Evolutionary conservation across 2,888 invertebrate genomes (phyloP).

Genomic region (Mythimna loreyi): DNA sequence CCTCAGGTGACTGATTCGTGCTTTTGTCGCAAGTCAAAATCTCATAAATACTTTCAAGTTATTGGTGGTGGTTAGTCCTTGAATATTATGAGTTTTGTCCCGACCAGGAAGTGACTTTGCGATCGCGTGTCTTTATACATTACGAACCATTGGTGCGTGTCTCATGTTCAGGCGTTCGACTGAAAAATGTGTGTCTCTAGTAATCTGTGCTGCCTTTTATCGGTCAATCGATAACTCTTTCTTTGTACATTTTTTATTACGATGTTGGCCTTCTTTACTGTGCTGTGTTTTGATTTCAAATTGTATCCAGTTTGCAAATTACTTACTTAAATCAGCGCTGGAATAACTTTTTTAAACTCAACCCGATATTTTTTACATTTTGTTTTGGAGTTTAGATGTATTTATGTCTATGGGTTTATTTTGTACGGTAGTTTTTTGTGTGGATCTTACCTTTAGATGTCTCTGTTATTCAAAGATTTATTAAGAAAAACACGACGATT

Average conservation of each 20-base stretch:
- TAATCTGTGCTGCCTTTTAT: conserved; percentile 74
- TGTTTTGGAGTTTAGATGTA: too few relatives aligned
- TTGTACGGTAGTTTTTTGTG: too few relatives aligned
- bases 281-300: neutral
- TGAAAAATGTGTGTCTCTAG: conserved; percentile 75
- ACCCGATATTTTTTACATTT: neutral
- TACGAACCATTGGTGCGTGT: conserved; percentile 78
- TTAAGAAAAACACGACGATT: too few relatives aligned
- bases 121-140: conserved; percentile 79
- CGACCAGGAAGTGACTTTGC: conserved; percentile 81
- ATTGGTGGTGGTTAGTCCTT: conserved; percentile 78
- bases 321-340: neutral
- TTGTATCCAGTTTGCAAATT: neutral
- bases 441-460: too few relatives aligned
- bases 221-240: conserved; percentile 74
- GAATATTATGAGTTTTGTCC: conserved; percentile 75
- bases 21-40: conserved; percentile 52
- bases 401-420: too few relatives aligned
- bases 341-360: neutral
- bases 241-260: conserved; percentile 14
- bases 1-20: conserved; percentile 33
- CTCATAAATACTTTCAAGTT: conserved; percentile 70
- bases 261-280: neutral
- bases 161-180: conserved; percentile 71
- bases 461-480: too few relatives aligned